Base-by-base conservation (phyloP, 2,113 vertebrate species). In the Chamaetylas fuelleborni region DNA sequence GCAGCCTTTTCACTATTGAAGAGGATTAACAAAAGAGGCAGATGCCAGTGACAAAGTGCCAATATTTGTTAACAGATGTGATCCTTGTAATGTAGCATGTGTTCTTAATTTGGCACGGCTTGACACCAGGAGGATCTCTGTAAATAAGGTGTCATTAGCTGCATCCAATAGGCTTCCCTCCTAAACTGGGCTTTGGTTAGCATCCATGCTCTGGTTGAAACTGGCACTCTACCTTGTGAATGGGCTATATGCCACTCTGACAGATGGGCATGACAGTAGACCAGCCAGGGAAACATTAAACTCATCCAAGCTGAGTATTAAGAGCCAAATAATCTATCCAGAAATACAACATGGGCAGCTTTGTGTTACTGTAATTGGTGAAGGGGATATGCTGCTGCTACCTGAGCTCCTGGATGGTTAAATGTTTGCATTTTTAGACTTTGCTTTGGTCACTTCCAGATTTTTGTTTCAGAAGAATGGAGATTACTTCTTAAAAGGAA, bases 261-360 rank as follows among this genome's bases (percentile, higher is more conserved):
- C 98, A 98, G 98, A 98, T 98, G 98, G 97, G 78, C 71, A 84
- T 82, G 95, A 96, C 82, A 88, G 74, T 92, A 89, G 92, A 91
- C 86, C 77, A 96, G 96, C 96, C 96, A 97, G 96, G 93, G 97
- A 97, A 88, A 91, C 90, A 95, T 96, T 97, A 93, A 80, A 79
- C 96, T 96, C 62, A 50, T 97, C 95, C 97, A 97, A 94, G 88
- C 88, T 72, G 92, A 94, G 81, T 93, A 79, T 94, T 87, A 80
- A 95, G 89, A 96, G 88, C 92, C 88, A 70, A 92, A 79, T 66
- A 74, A 79, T 94, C 93, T 95, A 76, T 93, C 90, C 81, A 88
- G 70, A 96, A 95, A 97, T 78, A 93, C 40, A 86, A 56, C 78
- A 38, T 8, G 45, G 80, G 65, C 85, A 92, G 64, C 81, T 79